A percentile compares a stretch with the other conserved stretches of the same genome.
Conservation (phyloP, 2,113 vertebrate species). For the Hippocampus zosterae region DNA sequence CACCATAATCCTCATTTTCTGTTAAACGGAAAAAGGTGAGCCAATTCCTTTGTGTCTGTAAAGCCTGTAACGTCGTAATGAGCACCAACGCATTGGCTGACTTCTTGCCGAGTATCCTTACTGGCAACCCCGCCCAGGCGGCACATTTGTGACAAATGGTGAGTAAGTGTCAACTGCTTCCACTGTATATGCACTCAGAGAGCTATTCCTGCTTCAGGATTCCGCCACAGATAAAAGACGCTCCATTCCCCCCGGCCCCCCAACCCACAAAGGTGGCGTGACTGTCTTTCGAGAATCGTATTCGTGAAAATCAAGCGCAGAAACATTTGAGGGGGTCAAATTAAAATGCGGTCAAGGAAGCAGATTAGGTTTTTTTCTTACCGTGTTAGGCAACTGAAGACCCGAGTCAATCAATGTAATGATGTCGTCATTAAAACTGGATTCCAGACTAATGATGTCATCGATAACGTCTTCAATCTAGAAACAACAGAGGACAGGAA, state of each 20-base stretch:
- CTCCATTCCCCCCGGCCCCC: conserved; percentile 3
- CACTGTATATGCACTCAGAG: conserved; percentile 51
- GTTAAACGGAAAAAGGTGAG: conserved; percentile 5
- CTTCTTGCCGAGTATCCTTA: conserved; percentile 27
- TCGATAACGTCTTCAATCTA: conserved; percentile 90
- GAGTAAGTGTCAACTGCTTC: conserved; percentile 54
- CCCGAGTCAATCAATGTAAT: conserved; percentile 80
- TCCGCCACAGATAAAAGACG: conserved; percentile 39
- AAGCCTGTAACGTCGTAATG: conserved; percentile 18
- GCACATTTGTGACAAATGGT: conserved; percentile 50
- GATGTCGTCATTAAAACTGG: conserved; percentile 89
- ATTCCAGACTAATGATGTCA: conserved; percentile 90
- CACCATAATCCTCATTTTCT: conserved; percentile 68
- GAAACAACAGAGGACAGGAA: conserved; percentile 31
- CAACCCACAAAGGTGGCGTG: neutral
- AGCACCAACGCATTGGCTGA: conserved; percentile 13
- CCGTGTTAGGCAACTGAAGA: conserved; percentile 83
- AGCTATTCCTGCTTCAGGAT: conserved; percentile 31
- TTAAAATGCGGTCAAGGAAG: neutral
- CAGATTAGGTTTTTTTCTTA: conserved; percentile 46
- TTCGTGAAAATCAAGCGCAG: neutral
- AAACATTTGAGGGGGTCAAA: neutral
- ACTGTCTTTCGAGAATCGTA: neutral
- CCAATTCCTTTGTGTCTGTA: neutral
- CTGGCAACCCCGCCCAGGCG: conserved; percentile 45